Percentiles rank a stretch among this genome's conserved stretches.
phyloP scores from a whole-genome alignment of 2,113 vertebrate species.

The Puffinus mauretanicus region DNA sequence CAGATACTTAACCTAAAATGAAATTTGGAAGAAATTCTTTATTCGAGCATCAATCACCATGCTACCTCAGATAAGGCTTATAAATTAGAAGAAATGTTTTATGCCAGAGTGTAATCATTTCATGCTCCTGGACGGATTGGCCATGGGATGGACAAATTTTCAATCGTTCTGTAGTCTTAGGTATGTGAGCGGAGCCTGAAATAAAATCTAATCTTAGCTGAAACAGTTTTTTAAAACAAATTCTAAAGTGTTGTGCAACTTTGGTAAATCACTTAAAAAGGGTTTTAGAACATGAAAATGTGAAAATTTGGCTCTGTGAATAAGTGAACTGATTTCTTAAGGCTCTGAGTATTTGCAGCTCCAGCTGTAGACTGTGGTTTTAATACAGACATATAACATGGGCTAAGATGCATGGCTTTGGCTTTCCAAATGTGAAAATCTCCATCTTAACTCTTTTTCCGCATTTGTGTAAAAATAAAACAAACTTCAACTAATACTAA shows the following conservation, averaged over 20 bases:
- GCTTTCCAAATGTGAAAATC: neutral
- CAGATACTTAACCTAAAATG: neutral
- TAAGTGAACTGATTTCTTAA: neutral
- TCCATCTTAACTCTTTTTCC: neutral
- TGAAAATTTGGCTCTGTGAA: neutral
- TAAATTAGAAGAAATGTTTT: neutral
- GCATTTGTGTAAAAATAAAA: neutral
- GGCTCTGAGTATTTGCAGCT: neutral
- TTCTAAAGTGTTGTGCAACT: neutral
- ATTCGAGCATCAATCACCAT: neutral
- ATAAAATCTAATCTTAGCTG: neutral
- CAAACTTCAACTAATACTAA: neutral
- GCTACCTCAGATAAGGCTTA: neutral
- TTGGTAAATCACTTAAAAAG: neutral
- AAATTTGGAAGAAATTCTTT: neutral
- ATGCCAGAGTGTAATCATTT: neutral
- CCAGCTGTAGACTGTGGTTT: neutral
- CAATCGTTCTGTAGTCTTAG: neutral
- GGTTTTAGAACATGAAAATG: neutral
- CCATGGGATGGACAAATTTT: neutral
- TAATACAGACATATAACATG: neutral
- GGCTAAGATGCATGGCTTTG: neutral
- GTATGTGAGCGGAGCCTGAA: neutral
- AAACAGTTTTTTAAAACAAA: neutral
- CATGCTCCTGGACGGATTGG: rapidly evolving